phyloP scores from a whole-genome alignment of 64 coral and sea anemone species.

The Montipora sp. region DNA sequence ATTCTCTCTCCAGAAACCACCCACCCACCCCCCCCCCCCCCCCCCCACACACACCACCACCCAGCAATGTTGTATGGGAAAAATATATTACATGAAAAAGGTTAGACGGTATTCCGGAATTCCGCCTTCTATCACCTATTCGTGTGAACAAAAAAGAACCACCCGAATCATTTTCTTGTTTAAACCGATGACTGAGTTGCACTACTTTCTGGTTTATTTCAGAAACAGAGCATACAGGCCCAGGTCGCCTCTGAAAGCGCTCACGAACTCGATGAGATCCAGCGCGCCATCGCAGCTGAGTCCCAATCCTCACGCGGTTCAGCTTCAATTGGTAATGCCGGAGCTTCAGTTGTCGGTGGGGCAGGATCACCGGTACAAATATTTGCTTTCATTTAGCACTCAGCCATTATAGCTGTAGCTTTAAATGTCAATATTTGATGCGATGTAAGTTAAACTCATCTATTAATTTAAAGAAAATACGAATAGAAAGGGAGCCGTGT shows the following conservation, averaged over 20 bases:
- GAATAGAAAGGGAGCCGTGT: not conserved
- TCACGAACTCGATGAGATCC: constrained; percentile 87
- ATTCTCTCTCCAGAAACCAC: too few relatives aligned
- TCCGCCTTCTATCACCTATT: too few relatives aligned
- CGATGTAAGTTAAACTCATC: not conserved
- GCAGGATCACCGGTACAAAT: not conserved
- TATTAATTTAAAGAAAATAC: not conserved
- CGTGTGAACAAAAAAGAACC: too few relatives aligned
- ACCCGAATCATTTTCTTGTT: too few relatives aligned
- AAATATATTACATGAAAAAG: too few relatives aligned
- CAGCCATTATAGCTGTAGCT: not conserved
- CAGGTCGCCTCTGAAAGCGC: constrained; percentile 96
- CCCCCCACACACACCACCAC: too few relatives aligned
- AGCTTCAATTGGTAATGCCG: constrained; percentile 69
- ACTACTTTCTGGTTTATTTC: not conserved
- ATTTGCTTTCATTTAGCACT: not conserved
- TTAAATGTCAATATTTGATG: not conserved
- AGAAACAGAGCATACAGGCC: constrained; percentile 94
- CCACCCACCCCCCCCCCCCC: too few relatives aligned
- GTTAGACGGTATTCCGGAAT: too few relatives aligned
- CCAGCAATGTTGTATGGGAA: too few relatives aligned
- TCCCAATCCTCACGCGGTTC: constrained; percentile 95
- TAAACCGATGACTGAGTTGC: not conserved
- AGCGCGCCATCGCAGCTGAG: constrained; percentile 86
- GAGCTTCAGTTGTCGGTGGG: constrained; percentile 76